Conservation (phyloP, 2,888 invertebrate species). For the Leucania comma region DNA sequence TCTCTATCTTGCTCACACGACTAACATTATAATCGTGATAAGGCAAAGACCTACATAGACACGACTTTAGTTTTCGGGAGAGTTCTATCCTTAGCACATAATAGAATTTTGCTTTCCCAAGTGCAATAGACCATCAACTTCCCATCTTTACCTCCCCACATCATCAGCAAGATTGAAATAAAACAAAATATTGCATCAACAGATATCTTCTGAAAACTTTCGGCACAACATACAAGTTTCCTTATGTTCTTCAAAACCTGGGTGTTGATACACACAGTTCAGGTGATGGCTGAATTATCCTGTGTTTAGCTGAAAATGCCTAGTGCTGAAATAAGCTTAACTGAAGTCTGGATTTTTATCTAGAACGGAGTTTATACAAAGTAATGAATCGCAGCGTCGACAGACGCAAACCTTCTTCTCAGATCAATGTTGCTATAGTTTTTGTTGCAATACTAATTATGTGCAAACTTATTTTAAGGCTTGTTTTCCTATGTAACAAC, state of each 20-base stretch:
- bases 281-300: conserved; percentile 43
- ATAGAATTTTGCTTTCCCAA: conserved; percentile 4
- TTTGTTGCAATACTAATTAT: conserved; percentile 47
- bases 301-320: conserved; percentile 51
- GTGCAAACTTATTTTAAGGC: conserved; percentile 51
- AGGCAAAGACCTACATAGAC: not conserved
- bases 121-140: conserved; percentile 17
- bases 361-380: conserved; percentile 61
- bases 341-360: conserved; percentile 57
- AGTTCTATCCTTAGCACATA: not conserved
- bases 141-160: conserved; percentile 14
- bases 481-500: conserved; percentile 26
- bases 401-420: conserved; percentile 49
- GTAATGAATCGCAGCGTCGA: conserved; percentile 54
- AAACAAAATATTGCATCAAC: conserved; percentile 49
- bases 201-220: conserved; percentile 27
- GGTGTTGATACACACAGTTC: conserved; percentile 51
- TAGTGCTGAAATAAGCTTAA: conserved; percentile 57
- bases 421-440: conserved; percentile 14
- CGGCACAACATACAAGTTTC: conserved; percentile 39
- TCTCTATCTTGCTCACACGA: too few species aligned
- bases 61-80: not conserved
- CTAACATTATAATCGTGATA: too few species aligned
- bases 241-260: conserved; percentile 38
- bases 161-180: conserved; percentile 13